phyloP scores from a whole-genome alignment of 2,797 vertebrate species.

The Fratercula arctica region DNA sequence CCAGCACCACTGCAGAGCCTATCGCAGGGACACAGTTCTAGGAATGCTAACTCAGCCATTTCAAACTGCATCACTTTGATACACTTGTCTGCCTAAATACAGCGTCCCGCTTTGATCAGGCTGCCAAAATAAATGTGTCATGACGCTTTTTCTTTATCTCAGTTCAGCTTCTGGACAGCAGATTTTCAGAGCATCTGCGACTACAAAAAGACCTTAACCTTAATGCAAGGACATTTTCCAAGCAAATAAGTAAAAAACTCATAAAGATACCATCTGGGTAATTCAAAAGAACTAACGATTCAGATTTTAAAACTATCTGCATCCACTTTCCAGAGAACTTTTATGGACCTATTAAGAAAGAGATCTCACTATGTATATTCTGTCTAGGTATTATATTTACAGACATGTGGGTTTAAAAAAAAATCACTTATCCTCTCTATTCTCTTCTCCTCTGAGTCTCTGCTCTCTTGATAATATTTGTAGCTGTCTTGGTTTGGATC shows the following conservation, averaged over 20 bases:
- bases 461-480: background rate
- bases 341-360: background rate
- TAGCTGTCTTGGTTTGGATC: background rate
- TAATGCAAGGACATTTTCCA: background rate
- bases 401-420: accelerated
- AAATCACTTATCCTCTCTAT: background rate
- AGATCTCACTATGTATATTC: background rate
- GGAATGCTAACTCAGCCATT: constrained; percentile 32
- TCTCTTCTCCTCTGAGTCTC: background rate
- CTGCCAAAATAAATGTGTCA: constrained; percentile 22
- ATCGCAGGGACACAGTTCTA: background rate
- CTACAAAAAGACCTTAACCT: constrained; percentile 29
- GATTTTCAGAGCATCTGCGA: constrained; percentile 31
- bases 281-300: background rate
- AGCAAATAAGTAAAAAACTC: background rate
- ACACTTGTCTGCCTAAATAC: constrained; percentile 18
- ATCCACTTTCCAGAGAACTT: background rate
- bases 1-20: background rate
- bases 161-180: constrained; percentile 32
- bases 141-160: background rate
- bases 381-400: background rate
- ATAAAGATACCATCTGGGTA: background rate
- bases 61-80: constrained; percentile 19
- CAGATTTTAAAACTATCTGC: background rate
- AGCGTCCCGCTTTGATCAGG: background rate